Percentiles rank a stretch among this genome's conserved stretches.
Conservation (phyloP, 2,888 invertebrate species). For the Synergus umbraculus region DNA sequence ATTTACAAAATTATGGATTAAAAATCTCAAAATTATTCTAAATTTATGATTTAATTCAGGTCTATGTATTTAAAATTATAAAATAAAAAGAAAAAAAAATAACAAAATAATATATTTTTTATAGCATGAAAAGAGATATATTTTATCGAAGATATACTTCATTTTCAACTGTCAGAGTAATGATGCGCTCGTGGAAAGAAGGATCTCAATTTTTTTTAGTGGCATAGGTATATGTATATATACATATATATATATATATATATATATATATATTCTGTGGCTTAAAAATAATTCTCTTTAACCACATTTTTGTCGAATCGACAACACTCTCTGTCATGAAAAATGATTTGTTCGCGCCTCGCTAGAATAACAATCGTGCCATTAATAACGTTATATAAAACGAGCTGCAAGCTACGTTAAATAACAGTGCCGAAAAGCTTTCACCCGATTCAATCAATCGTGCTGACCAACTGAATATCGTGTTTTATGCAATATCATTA, state of each 20-base stretch:
- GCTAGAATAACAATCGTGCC: slow-evolving; percentile 29
- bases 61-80: no score
- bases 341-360: slow-evolving; percentile 38
- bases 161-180: background rate
- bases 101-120: no score
- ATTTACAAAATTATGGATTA: no score
- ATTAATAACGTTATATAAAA: slow-evolving; percentile 38
- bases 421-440: background rate
- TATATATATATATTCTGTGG: background rate
- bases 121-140: no score
- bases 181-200: background rate
- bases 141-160: background rate
- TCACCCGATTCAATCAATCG: background rate
- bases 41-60: no score
- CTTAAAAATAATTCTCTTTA: slow-evolving; percentile 7
- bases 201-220: background rate
- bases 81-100: no score
- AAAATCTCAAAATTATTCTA: no score
- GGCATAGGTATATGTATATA: no score
- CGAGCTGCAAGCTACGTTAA: slow-evolving; percentile 10
- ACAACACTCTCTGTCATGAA: slow-evolving; percentile 6
- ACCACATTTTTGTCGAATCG: slow-evolving; percentile 18
- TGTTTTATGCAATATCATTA: slow-evolving; percentile 1
- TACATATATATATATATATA: background rate
- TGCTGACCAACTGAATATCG: background rate